A percentile compares a stretch with the other conserved stretches of the same genome.
These are phyloP conservation scores for Harmothoe impar DNA, from an alignment of 2,888 invertebrate species.

Conservation along the genomic window DNA sequence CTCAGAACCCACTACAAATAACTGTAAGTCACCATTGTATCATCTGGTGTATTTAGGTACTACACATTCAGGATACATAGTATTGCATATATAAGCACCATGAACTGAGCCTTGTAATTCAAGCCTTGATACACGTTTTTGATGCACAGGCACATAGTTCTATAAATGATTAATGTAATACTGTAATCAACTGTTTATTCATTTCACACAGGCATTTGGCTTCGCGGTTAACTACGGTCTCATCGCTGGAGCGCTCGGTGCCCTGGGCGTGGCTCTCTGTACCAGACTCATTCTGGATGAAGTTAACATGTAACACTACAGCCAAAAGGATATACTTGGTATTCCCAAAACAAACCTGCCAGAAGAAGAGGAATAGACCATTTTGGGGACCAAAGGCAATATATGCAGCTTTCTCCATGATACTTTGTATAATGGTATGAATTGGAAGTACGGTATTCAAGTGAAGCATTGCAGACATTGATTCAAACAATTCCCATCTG, in stretches of 20 bases:
- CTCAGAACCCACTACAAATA: constrained; percentile 81
- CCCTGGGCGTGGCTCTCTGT: constrained; percentile 79
- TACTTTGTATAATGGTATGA: too few relatives aligned
- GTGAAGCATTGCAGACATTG: too few relatives aligned
- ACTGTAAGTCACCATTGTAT: constrained; percentile 74
- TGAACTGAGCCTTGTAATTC: too few relatives aligned
- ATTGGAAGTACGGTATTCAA: too few relatives aligned
- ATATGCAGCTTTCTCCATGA: too few relatives aligned
- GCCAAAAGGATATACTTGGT: not conserved
- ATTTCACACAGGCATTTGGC: constrained; percentile 78
- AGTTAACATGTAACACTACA: constrained; percentile 68
- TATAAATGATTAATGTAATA: too few relatives aligned
- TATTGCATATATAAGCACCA: too few relatives aligned
- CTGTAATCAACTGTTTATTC: not conserved
- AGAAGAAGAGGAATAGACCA: not conserved
- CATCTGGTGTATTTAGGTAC: too few relatives aligned
- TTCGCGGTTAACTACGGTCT: constrained; percentile 79
- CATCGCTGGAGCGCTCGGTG: constrained; percentile 78
- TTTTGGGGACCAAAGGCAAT: not conserved
- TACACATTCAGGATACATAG: too few relatives aligned
- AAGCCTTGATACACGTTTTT: too few relatives aligned
- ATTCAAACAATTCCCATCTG: too few relatives aligned
- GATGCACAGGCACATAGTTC: too few relatives aligned
- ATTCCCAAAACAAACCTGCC: not conserved
- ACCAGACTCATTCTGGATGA: constrained; percentile 80